Base-by-base conservation (phyloP, 2,888 invertebrate genomes). In the Hydrotaea diabolus region DNA sequence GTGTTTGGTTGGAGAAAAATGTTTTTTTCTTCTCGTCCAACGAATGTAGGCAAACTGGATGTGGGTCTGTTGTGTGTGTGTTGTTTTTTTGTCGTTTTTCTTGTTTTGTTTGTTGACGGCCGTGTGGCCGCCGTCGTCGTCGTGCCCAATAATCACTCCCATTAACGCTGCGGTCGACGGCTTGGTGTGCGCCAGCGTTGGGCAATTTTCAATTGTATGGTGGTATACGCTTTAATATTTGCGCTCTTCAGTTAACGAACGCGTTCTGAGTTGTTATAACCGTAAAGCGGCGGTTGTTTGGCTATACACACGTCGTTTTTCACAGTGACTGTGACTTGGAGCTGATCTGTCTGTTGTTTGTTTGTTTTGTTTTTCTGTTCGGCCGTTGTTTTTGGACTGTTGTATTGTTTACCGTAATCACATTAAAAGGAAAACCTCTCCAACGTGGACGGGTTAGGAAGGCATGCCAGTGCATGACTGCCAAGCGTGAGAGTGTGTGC, bases 241-340 rank as follows among this genome's bases (percentile, higher is more conserved):
- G 79, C 85, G 79, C 85, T 85, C 85, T 85, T 85, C 85, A 85
- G 85, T 85, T 85, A 85, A 76, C 85, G 77, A 85, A 85, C 85
- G 85, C 85, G 85, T 82, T 85, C 85, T 85, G 85, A 85, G 85
- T 85, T 85, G 85, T 85, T 85, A 85, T 85, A 85, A 85, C 71
- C 85, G 85, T 85, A 82, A 85, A 85, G 85, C 85, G 85, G 85
- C 59, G 72, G 53, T 78, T 75, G 59, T 72, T 72, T 59, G 49
- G 73, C 59, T 72, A 31, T 26, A 39, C 39, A 39, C 39, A 13
- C 39, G 39, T 39, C 39, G 39, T 39, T 39, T 39, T 39, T 31
- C 31, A 39, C 39, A 39, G 1, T 13, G 39, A 39, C 11, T 39
- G 39, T 11, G 39, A 39, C 39, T 39, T 39, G 39, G 39, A 39